phyloP scores from a whole-genome alignment of 2,797 vertebrate species.

The Centroberyx gerrardi region DNA sequence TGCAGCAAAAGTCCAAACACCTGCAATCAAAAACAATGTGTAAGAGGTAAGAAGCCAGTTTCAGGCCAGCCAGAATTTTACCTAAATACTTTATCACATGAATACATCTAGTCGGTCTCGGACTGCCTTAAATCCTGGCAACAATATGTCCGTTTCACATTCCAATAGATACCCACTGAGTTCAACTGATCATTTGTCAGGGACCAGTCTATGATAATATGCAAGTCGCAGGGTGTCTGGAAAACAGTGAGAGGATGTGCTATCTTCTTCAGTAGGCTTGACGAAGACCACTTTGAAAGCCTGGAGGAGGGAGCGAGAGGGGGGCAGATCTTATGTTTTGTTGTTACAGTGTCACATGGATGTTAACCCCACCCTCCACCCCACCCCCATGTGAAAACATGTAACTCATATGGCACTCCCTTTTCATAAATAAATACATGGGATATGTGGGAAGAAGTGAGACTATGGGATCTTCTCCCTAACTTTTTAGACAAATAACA shows the following conservation, averaged over 20 bases:
- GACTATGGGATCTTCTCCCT: neutral
- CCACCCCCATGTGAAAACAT: constrained; percentile 36
- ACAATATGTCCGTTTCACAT: constrained; percentile 5
- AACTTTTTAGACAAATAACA: neutral
- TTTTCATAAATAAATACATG: constrained; percentile 38
- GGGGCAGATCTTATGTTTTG: neutral
- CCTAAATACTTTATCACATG: too few relatives aligned
- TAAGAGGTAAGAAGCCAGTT: too few relatives aligned
- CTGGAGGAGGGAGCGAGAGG: neutral
- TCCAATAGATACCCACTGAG: neutral
- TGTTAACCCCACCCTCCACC: neutral
- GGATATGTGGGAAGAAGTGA: constrained; percentile 7
- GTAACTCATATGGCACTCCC: constrained; percentile 29
- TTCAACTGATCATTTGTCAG: neutral
- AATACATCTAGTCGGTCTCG: too few relatives aligned
- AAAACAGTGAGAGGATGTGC: neutral
- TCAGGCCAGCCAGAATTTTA: too few relatives aligned
- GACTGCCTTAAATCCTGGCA: neutral
- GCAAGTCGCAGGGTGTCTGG: neutral
- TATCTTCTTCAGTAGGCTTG: neutral
- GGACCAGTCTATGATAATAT: neutral
- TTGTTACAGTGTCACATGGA: constrained; percentile 18
- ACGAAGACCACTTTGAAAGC: constrained; percentile 1
- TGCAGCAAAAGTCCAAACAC: too few relatives aligned
- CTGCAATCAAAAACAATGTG: too few relatives aligned